Percentiles rank a stretch among this genome's conserved stretches.
Evolutionary conservation across 2,888 invertebrate species (phyloP).

Genomic region (Drosophila kuntzei): DNA sequence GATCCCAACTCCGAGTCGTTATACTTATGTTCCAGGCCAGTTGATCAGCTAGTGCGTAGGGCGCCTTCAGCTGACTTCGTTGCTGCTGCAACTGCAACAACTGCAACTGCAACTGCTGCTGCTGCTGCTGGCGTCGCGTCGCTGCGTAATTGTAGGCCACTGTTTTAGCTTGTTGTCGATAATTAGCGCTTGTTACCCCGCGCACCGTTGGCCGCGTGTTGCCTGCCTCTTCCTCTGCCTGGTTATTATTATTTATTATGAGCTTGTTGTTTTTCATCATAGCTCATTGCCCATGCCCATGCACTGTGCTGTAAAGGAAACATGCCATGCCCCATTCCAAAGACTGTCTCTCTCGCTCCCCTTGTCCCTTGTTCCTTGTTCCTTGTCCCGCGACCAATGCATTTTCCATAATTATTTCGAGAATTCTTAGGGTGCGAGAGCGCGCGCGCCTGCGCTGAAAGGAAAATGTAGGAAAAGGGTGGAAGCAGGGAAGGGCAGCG

Average conservation of each 20-base stretch:
- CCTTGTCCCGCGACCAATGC: slow-evolving; percentile 36
- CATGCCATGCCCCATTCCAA: slow-evolving; percentile 42
- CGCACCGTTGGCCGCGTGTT: slow-evolving; percentile 46
- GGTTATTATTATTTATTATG: slow-evolving; percentile 79
- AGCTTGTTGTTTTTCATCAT: slow-evolving; percentile 79
- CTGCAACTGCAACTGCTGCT: slow-evolving; percentile 8
- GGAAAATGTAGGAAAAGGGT: slow-evolving; percentile 1
- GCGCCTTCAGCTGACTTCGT: slow-evolving; percentile 44
- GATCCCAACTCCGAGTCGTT: slow-evolving; percentile 33
- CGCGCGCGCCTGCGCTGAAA: slow-evolving; percentile 56
- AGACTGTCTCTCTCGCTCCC: neutral
- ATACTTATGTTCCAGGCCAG: slow-evolving; percentile 49
- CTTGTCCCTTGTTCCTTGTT: neutral
- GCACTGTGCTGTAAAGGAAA: slow-evolving; percentile 62
- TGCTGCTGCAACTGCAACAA: slow-evolving; percentile 1
- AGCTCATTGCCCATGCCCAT: slow-evolving; percentile 76
- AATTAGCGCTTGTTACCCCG: slow-evolving; percentile 80
- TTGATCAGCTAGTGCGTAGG: slow-evolving; percentile 50
- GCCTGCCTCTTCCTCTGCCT: slow-evolving; percentile 39
- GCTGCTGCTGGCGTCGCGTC: slow-evolving; percentile 46
- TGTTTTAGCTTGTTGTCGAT: slow-evolving; percentile 81
- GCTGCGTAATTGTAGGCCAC: slow-evolving; percentile 78
- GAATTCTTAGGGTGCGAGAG: slow-evolving; percentile 40
- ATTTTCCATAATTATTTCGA: slow-evolving; percentile 77
- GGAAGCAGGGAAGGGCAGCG: slow-evolving; percentile 1